Conservation (phyloP, 1,140 invertebrate species). For the Aphelenchoides fujianensis region DNA sequence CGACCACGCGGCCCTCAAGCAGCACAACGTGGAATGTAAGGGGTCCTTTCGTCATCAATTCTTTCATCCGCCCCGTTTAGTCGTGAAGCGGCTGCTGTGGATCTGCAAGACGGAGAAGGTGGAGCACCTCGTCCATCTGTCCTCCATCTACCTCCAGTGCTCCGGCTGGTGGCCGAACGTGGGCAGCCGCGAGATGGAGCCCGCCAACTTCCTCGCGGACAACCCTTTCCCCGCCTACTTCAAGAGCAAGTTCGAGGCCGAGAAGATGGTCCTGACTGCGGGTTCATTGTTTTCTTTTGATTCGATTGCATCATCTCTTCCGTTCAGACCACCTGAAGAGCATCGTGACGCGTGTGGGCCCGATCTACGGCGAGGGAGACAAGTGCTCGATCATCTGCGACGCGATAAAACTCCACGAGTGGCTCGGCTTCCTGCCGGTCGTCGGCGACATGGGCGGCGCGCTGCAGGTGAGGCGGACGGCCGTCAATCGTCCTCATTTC, state of each 20-base stretch:
- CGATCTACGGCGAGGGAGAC: constrained; percentile 48
- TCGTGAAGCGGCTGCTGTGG: constrained; percentile 29
- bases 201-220: constrained; percentile 13
- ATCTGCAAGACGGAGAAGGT: constrained; percentile 19
- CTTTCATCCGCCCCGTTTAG: constrained; percentile 22
- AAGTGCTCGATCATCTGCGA: constrained; percentile 40
- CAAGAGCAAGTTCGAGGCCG: constrained; percentile 36
- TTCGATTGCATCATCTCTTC: constrained; percentile 4
- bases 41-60: constrained; percentile 17
- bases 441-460: constrained; percentile 43
- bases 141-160: constrained; percentile 39
- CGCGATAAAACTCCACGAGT: constrained; percentile 14
- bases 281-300: too few species aligned
- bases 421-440: constrained; percentile 29
- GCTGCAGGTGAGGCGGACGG: constrained; percentile 37
- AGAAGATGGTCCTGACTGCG: constrained; percentile 28
- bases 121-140: constrained; percentile 34
- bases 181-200: constrained; percentile 28
- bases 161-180: constrained; percentile 47
- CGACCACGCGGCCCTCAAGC: constrained; percentile 22
- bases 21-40: constrained; percentile 46
- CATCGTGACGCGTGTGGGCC: constrained; percentile 36
- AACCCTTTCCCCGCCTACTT: constrained; percentile 45
- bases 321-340: constrained; percentile 18
- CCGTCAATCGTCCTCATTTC: neutral